Evolutionary conservation across 1,140 invertebrate genomes (phyloP), one percentile per base, ranked within the genome.

Genomic region (Polypedilum vanderplanki): DNA sequence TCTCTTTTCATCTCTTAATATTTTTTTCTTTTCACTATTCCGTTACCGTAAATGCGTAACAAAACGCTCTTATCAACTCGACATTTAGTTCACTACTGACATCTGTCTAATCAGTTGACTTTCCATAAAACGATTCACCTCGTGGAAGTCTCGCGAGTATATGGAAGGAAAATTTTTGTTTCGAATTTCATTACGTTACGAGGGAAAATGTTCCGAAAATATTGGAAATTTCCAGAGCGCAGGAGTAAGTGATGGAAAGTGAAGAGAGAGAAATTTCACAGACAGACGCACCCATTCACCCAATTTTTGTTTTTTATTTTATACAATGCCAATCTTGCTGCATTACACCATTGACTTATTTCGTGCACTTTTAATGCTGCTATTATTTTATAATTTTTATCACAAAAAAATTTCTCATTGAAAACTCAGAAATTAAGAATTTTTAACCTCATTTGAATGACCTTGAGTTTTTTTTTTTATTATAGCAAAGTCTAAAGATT

Each of bases 71-170:
- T 70, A 70, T 20, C 18, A 7, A 10, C n/a, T 70, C 65, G 65
- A 22, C 65, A 70, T 70, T 70, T 70, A 70, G 18, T 70, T 70
- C 65, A 70, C 65, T 70, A 70, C 65, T 70, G 65, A 70, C 65
- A 70, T 70, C 65, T 70, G 65, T 70, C 65, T 70, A 70, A 70
- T 70, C 65, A 70, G 20, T 22, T 8, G 5, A 9, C 65, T 70
- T 70, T 70, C 65, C 65, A 70, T 20, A 70, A 18, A 70, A 70
- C 65, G 18, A 9, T 70, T 70, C 65, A 7, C 20, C 20, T 18
- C 65, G 10, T 22, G 24, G 24, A 33, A 33, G 24, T 33, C 5
- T 3, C 5, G 24, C 24, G 24, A 57, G 46, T 57, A 7, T 70
- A 18, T 20, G 9, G 65, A 20, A 9, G 18, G 5, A 20, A 70